Evolutionary conservation across 2,888 invertebrate species (phyloP).

Genomic region (Eucera pruinosa): DNA sequence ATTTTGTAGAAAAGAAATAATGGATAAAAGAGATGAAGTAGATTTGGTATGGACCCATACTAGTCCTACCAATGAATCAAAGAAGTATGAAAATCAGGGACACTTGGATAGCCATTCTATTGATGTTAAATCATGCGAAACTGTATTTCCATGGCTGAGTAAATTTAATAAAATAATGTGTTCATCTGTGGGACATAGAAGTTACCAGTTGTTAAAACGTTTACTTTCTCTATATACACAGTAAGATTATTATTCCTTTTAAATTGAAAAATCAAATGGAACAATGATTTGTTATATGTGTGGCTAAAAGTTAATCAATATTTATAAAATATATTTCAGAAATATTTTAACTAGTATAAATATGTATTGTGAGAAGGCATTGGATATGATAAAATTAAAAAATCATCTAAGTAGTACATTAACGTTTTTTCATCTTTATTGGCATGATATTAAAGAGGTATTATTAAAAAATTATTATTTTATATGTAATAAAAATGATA

Average conservation of each 20-base stretch:
- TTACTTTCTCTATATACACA: constrained; percentile 73
- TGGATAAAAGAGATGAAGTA: constrained; percentile 35
- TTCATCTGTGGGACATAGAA: constrained; percentile 71
- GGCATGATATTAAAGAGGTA: constrained; percentile 82
- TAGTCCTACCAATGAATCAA: constrained; percentile 3
- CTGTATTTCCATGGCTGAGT: constrained; percentile 72
- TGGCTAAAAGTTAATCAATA: neutral
- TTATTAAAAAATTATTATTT: constrained; percentile 14
- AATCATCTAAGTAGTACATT: constrained; percentile 79
- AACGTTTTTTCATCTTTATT: constrained; percentile 82
- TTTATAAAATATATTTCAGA: constrained; percentile 69
- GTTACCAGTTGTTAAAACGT: constrained; percentile 66
- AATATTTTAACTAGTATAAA: constrained; percentile 77
- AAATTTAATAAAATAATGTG: constrained; percentile 71
- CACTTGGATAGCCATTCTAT: constrained; percentile 21
- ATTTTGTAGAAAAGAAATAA: constrained; percentile 20
- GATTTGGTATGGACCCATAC: constrained; percentile 15
- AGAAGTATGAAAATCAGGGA: constrained; percentile 25
- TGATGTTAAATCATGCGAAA: constrained; percentile 41
- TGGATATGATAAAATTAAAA: constrained; percentile 77
- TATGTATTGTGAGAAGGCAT: constrained; percentile 72
- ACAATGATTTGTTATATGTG: neutral
- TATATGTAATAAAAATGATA: neutral
- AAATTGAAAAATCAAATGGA: neutral
- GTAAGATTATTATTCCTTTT: constrained; percentile 67